Conservation (phyloP, 2,113 vertebrate genomes). For the Crotalus viridis region DNA sequence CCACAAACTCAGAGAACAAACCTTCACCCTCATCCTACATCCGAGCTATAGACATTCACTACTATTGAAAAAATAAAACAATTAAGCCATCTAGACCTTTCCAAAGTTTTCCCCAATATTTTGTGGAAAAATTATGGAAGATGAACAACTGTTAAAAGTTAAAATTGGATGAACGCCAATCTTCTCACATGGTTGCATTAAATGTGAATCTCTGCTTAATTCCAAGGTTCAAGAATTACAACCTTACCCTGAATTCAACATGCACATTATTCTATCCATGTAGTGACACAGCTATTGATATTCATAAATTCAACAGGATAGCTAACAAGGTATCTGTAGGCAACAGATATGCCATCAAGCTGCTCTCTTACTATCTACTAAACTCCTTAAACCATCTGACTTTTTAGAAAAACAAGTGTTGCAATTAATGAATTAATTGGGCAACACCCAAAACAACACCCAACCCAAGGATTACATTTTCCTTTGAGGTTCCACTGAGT, state of each 20-base stretch:
- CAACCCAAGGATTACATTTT: neutral
- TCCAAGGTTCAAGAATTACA: neutral
- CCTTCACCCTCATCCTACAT: too few relatives aligned
- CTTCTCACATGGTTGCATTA: neutral
- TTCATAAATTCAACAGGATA: neutral
- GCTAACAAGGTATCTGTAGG: neutral
- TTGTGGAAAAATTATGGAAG: neutral
- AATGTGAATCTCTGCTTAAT: neutral
- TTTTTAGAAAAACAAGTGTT: neutral
- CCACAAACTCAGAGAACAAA: too few relatives aligned
- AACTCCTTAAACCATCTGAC: neutral
- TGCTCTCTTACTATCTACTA: neutral
- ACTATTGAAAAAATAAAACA: neutral
- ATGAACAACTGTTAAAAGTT: neutral
- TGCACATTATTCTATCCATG: neutral
- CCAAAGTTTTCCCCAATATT: neutral
- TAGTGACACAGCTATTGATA: neutral
- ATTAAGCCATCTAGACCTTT: neutral
- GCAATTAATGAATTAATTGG: neutral
- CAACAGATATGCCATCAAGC: neutral
- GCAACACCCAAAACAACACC: neutral
- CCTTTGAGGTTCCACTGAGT: neutral
- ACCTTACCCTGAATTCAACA: neutral
- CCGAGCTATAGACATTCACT: too few relatives aligned
- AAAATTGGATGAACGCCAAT: neutral